Evolutionary conservation across 2,113 vertebrate genomes (phyloP), one percentile per base, ranked within the genome.

Genomic region (Psilopsiagon aymara): DNA sequence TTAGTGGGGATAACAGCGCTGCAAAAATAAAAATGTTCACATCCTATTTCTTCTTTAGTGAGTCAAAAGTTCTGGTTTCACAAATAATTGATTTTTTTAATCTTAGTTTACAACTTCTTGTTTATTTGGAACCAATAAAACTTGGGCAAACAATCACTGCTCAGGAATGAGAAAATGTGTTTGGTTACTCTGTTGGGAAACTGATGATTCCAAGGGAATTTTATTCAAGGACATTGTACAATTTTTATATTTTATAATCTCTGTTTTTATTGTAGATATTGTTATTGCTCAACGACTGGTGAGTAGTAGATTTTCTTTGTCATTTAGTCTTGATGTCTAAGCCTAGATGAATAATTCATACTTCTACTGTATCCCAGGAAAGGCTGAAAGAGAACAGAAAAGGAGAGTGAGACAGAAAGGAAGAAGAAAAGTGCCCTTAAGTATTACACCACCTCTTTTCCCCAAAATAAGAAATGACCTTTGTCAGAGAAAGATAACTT

Each of bases 201-300:
- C 13, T 17, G 17, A 71, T 51, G 13, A 82, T 86, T 95, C 43
- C 24, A 76, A 70, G 60, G 7, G 35, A 87, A 52, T 79, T 87
- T 79, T 35, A 46, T 33, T 69, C 69, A 84, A 94, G 88, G 66
- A 52, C 6, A 10, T 55, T 1, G 5, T 52, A 55, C 25, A 59
- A 5, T 44, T 79, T 87, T 91, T 75, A 46, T 51, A 63, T 82
- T 92, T 85, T 82, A 43, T 77, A 69, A 94, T 91, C 33, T 96
- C 73, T 95, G 10, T 55, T 95, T 94, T 86, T 93, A 43, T 95
- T 95, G 35, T 75, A 97, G 96, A 76, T 76, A 70, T 84, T 57
- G 94, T 35, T 87, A 59, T 69, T 91, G 95, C 93, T 89, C 73
- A 82, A 41, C 78, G 3, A 64, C 37, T 41, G 95, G 96, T 96